These are phyloP conservation scores for Archegozetes longisetosus DNA, from an alignment of 1,140 invertebrate genomes.

Conservation along the genomic window DNA sequence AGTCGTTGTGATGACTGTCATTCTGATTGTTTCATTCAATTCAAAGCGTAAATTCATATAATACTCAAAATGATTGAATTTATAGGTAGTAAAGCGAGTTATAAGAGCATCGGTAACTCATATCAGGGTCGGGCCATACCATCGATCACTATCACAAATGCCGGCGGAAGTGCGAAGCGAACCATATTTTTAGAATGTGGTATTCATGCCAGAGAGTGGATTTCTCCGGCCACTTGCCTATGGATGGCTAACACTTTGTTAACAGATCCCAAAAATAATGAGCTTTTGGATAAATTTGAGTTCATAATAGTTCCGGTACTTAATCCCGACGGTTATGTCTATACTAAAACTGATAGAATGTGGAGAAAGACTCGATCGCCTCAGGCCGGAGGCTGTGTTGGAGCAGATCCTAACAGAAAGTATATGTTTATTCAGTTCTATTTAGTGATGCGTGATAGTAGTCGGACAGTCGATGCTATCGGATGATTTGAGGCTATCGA, in stretches of 20 bases:
- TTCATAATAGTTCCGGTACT: slow-evolving; percentile 46
- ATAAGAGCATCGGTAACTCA: background rate
- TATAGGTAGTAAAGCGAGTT: background rate
- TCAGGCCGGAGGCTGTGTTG: slow-evolving; percentile 15
- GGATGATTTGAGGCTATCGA: too few relatives aligned
- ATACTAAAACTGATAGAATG: slow-evolving; percentile 28
- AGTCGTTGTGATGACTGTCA: background rate
- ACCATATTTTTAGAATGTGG: slow-evolving; percentile 15
- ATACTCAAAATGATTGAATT: too few relatives aligned
- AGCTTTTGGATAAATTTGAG: slow-evolving; percentile 29
- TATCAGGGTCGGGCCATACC: slow-evolving; percentile 13
- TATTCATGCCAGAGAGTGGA: slow-evolving; percentile 84
- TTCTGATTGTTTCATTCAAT: background rate
- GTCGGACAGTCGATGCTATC: too few relatives aligned
- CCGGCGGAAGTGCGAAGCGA: background rate
- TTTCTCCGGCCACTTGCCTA: slow-evolving; percentile 55
- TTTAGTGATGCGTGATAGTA: too few relatives aligned
- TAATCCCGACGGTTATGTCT: slow-evolving; percentile 52
- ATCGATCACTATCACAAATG: background rate
- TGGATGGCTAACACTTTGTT: slow-evolving; percentile 60
- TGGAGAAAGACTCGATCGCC: slow-evolving; percentile 23
- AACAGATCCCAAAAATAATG: background rate
- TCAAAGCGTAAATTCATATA: too few relatives aligned
- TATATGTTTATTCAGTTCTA: slow-evolving; percentile 15
- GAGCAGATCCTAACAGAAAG: slow-evolving; percentile 24